Evolutionary conservation across 2,888 invertebrate species (phyloP).

Genomic region (Caenorhabditis sp.): DNA sequence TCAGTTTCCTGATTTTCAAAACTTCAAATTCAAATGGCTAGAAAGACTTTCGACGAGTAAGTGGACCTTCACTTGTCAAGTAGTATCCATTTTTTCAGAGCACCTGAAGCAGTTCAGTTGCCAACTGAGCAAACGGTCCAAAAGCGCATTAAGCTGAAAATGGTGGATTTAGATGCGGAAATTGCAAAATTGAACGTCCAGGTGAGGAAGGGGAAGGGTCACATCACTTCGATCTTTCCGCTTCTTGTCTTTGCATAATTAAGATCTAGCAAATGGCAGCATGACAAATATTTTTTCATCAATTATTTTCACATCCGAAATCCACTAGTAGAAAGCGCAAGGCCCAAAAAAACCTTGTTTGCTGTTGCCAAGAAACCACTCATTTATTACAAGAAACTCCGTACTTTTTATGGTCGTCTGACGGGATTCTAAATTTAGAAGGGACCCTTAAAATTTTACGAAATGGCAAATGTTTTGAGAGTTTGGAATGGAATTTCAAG

Average conservation of each 20-base stretch:
- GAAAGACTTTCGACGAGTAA: constrained; percentile 56
- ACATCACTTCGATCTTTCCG: constrained; percentile 42
- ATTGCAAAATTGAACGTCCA: constrained; percentile 64
- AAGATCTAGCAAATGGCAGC: constrained; percentile 28
- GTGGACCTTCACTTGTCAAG: neutral
- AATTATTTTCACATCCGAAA: constrained; percentile 16
- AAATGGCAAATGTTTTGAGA: too few species aligned
- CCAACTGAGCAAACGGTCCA: constrained; percentile 40
- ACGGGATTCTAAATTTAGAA: too few species aligned
- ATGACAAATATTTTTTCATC: constrained; percentile 31
- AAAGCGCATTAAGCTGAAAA: constrained; percentile 61
- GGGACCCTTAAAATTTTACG: too few species aligned
- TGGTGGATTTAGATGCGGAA: constrained; percentile 68
- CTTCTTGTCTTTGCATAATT: constrained; percentile 38
- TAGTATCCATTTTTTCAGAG: constrained; percentile 35
- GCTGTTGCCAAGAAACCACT: too few species aligned
- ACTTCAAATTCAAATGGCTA: too few species aligned
- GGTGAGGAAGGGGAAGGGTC: constrained; percentile 43
- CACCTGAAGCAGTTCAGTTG: constrained; percentile 50
- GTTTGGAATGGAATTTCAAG: too few species aligned
- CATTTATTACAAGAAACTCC: too few species aligned
- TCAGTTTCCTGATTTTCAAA: constrained; percentile 23
- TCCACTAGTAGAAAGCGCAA: neutral
- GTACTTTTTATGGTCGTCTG: too few species aligned
- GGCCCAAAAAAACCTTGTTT: too few species aligned